Evolutionary conservation across 2,888 invertebrate genomes (phyloP), one percentile per base, ranked within the genome.

Genomic region (Rhagophthalmus giganteus): DNA sequence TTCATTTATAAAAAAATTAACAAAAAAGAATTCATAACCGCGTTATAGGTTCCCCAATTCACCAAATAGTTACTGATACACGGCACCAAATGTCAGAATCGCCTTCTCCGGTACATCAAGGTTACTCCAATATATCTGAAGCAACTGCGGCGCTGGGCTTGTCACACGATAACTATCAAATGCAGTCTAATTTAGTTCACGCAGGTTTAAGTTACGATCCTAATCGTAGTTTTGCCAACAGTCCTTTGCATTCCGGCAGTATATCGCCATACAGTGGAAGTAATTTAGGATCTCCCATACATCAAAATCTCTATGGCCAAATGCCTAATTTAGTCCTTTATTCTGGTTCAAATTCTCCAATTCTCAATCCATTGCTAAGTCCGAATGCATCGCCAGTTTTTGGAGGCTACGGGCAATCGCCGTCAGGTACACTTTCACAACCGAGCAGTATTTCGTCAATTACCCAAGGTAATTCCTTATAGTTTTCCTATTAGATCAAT

Each of bases 101-200:
- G n/a, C 68, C 77, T 1, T 81, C 81, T 0, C 85, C 86, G 0
- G 75, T 86, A 33, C 86, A 86, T 66, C 86, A 86, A 64, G 24
- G 59, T 4, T 58, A 58, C 34, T 47, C 58, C 28, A 51, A 26
- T 27, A 42, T 52, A 10, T 25, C 48, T 11, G 58, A 58, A 31
- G 33, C 55, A 6, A 39, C 12, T 33, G 7, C 34, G 12, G 20
- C 25, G 6, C 40, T 48, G 8, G 38, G 24, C 1, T 9, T 49
- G 16, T 12, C 45, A 10, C 52, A 52, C 12, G 57, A 56, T 6
- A 49, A 30, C 16, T 51, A 48, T 32, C 44, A 41, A 33, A 13
- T 49, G 11, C 46, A 35, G 6, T n/a, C n/a, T n/a, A 50, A 37
- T 16, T 32, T 53, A 13, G 45, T 52, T 8, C 54, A 50, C 5